Conservation (phyloP, 1,140 invertebrate genomes). For the Drosophila eugracilis region DNA sequence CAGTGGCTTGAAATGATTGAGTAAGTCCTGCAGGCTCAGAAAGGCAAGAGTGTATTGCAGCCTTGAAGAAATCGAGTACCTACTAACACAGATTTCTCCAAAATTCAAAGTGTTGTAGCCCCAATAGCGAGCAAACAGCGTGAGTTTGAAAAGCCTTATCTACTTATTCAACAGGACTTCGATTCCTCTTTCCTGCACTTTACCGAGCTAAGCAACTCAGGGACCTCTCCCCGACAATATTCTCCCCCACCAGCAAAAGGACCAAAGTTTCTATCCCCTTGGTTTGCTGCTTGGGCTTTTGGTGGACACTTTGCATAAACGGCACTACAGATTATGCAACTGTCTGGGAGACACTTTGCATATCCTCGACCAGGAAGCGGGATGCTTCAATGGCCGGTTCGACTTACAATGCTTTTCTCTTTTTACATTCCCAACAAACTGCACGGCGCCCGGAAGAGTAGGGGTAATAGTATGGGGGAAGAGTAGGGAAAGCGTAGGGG, state of each 20-base stretch:
- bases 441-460: conserved; percentile 32
- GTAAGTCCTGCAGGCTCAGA: too few species aligned
- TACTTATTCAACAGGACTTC: conserved; percentile 76
- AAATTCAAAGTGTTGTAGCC: neutral
- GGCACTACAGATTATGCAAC: conserved; percentile 80
- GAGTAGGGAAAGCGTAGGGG: conserved; percentile 7
- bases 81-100: neutral
- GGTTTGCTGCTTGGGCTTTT: conserved; percentile 24
- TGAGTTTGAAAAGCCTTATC: conserved; percentile 37
- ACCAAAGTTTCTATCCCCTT: conserved; percentile 32
- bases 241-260: conserved; percentile 26
- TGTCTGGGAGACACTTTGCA: conserved; percentile 79
- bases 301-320: conserved; percentile 72
- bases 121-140: neutral
- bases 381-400: conserved; percentile 39
- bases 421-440: conserved; percentile 58
- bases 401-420: conserved; percentile 73
- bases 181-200: conserved; percentile 53
- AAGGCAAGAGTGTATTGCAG: too few species aligned
- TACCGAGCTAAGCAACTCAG: conserved; percentile 50
- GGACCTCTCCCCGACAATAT: conserved; percentile 62
- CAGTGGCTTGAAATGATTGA: too few species aligned
- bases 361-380: conserved; percentile 66
- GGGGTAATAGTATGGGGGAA: neutral
- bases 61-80: neutral